phyloP scores from a whole-genome alignment of 2,113 vertebrate species.

The Clarias macrocephalus region DNA sequence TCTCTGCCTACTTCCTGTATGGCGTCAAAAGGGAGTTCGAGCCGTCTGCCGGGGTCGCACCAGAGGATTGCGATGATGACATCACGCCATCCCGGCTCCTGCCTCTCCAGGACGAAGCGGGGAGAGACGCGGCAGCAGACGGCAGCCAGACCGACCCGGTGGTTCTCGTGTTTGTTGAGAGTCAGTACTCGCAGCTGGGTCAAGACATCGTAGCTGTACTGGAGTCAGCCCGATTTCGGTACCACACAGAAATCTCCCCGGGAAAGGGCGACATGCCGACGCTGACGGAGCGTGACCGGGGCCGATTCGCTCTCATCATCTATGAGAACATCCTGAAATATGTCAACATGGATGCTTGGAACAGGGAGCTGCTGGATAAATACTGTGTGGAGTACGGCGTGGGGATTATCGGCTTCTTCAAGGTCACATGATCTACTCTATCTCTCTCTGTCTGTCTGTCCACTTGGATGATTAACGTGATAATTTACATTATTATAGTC shows the following conservation, averaged over 20 bases:
- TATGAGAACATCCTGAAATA: conserved; percentile 98
- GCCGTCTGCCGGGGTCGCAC: conserved; percentile 72
- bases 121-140: conserved; percentile 69
- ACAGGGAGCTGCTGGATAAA: conserved; percentile 96
- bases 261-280: conserved; percentile 99
- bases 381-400: conserved; percentile 97
- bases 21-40: conserved; percentile 82
- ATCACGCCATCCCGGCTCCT: conserved; percentile 85
- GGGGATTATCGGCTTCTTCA: conserved; percentile 97
- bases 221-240: conserved; percentile 93
- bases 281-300: conserved; percentile 88
- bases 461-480: conserved; percentile 22
- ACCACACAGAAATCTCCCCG: conserved; percentile 92
- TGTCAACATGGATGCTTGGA: conserved; percentile 96
- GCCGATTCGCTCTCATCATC: conserved; percentile 91
- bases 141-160: conserved; percentile 87
- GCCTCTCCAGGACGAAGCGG: conserved; percentile 73
- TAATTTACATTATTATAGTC: conserved; percentile 28
- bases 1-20: conserved; percentile 87
- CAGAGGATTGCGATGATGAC: conserved; percentile 81
- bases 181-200: conserved; percentile 94
- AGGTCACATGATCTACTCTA: conserved; percentile 74
- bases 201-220: conserved; percentile 97
- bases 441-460: conserved; percentile 37
- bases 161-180: conserved; percentile 97